Evolutionary conservation across 2,113 vertebrate species (phyloP), one percentile per base, ranked within the genome.

Genomic region (Cyanoramphus novaezelandiae): DNA sequence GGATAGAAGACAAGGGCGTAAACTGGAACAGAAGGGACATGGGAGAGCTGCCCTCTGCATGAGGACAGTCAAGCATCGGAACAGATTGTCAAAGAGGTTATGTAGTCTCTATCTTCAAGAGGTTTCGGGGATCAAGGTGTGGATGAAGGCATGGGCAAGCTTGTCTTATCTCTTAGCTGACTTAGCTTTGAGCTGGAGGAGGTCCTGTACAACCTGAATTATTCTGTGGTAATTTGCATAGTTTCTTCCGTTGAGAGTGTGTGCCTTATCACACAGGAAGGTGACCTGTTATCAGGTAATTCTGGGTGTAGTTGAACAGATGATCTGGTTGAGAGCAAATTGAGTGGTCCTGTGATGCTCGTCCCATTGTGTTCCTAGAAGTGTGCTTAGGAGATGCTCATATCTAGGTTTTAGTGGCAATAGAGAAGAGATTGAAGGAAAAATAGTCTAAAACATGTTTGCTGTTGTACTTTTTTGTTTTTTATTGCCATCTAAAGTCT

Each of bases 341-440:
- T 25, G 57, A n/a, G 46, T 80, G 79, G 20, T 77, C 43, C 47
- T 72, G 31, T n/a, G 41, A 10, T 49, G 37, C 63, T 59, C 31
- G 5, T 39, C 53, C 39, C 64, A 5, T 46, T 93, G 53, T 70
- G 28, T 93, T 94, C 71, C 59, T 92, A 37, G 78, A 94, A 44
- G 63, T 1, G 4, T 17, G 8, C 11, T 0, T n/a, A 41, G 71
- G 68, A 81, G 41, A 18, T 4, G 0, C 37, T 52, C 49, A 20
- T 37, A 1, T 17, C 31, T 86, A 17, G 11, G 31, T 37, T 86
- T 46, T 59, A 43, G 49, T 23, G 37, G 46, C 31, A 33, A 10
- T 7, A 19, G 59, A 39, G 69, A 72, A 95, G 44, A 71, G 4
- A 10, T 9, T 37, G 41, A 72, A 80, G n/a, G 53, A 39, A 80